Evolutionary conservation across 1,140 invertebrate genomes (phyloP).

Genomic region (Colletes gigas): DNA sequence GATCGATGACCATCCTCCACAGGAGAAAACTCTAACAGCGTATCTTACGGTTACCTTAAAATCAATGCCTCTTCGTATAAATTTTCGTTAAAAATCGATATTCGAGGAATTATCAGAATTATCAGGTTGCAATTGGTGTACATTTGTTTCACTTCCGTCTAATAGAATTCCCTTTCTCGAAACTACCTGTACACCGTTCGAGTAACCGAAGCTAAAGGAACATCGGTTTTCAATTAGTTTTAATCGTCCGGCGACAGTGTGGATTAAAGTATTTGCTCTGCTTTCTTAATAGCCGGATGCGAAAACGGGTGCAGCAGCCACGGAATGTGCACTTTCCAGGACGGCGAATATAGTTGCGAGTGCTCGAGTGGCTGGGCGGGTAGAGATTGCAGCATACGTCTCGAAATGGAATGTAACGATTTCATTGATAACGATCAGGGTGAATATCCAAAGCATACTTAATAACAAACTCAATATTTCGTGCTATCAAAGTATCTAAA

Average conservation of each 20-base stretch:
- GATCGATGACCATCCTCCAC: too few species aligned
- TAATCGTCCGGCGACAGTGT: constrained; percentile 14
- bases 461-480: too few species aligned
- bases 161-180: neutral
- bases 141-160: neutral
- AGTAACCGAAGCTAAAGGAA: neutral
- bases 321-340: constrained; percentile 92
- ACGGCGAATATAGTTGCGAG: constrained; percentile 94
- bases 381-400: constrained; percentile 92
- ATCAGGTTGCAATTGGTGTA: too few species aligned
- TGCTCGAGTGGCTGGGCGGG: constrained; percentile 97
- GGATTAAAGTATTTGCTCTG: constrained; percentile 10
- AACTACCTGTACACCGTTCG: neutral
- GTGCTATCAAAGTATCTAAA: too few species aligned
- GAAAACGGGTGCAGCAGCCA: constrained; percentile 95
- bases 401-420: constrained; percentile 96
- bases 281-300: constrained; percentile 90
- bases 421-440: constrained; percentile 98
- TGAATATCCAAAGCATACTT: constrained; percentile 76
- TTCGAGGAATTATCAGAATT: too few species aligned
- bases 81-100: too few species aligned
- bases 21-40: too few species aligned
- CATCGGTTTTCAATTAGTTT: constrained; percentile 30
- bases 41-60: too few species aligned
- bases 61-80: too few species aligned